Conservation (phyloP, 2,113 vertebrate genomes). For the Lepisosteus oculatus region DNA sequence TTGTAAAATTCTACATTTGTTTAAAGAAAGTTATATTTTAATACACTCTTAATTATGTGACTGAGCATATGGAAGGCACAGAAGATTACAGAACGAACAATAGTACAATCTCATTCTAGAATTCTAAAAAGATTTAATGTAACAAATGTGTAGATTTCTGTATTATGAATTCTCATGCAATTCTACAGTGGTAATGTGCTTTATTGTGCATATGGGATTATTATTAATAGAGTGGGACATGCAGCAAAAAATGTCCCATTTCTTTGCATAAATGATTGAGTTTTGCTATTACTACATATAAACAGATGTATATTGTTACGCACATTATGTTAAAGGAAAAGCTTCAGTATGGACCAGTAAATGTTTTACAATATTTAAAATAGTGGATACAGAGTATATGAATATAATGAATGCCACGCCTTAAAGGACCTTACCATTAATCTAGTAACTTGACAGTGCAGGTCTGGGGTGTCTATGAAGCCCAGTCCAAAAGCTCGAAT, state of each 20-base stretch:
- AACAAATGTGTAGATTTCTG: background rate
- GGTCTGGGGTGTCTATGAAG: conserved; percentile 51
- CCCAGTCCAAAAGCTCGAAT: conserved; percentile 47
- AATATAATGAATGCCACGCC: no score
- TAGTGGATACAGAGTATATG: no score
- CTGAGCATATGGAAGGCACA: background rate
- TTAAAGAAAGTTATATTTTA: background rate
- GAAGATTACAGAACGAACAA: background rate
- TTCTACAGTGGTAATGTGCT: no score
- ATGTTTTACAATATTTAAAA: no score
- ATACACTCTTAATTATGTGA: background rate
- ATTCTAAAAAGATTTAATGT: background rate
- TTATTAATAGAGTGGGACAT: no score
- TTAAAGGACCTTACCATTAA: conserved; percentile 53
- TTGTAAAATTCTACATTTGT: background rate
- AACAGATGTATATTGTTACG: no score
- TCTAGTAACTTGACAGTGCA: conserved; percentile 61
- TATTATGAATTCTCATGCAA: background rate
- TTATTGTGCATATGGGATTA: background rate
- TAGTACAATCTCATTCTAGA: background rate
- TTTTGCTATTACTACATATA: no score
- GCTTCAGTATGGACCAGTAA: no score
- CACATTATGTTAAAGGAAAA: no score
- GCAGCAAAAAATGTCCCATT: no score
- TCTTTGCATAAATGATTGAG: no score